Conservation (phyloP, 2,113 vertebrate genomes). For the Rana temporaria region DNA sequence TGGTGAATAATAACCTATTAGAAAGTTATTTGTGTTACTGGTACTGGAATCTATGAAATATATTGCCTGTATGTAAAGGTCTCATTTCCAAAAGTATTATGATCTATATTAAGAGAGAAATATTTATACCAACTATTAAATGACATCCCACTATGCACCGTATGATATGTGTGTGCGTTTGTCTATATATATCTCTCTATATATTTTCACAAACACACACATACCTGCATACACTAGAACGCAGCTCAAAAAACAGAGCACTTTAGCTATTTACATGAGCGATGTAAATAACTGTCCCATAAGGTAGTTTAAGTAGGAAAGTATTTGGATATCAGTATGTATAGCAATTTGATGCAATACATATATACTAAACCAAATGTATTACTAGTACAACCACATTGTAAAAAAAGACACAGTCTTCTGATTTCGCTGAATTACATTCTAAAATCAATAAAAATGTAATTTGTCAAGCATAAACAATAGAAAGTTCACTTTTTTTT, state of each 20-base stretch:
- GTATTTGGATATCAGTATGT: neutral
- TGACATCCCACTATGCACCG: neutral
- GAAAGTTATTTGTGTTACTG: no score
- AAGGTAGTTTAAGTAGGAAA: neutral
- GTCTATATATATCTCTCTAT: no score
- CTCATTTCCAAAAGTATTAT: neutral
- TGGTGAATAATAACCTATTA: no score
- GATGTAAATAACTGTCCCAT: neutral
- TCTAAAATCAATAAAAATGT: neutral
- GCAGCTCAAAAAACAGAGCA: neutral
- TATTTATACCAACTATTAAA: neutral
- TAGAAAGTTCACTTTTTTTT: neutral
- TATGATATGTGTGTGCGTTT: no score
- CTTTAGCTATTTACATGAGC: neutral
- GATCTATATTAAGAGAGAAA: neutral
- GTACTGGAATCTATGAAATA: no score
- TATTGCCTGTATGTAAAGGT: no score
- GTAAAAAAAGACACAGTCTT: neutral
- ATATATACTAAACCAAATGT: slow-evolving; percentile 14
- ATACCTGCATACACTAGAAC: no score
- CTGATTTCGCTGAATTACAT: slow-evolving; percentile 1
- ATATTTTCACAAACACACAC: no score
- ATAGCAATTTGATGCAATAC: neutral
- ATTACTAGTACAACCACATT: slow-evolving; percentile 26
- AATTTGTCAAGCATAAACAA: neutral